These are phyloP conservation scores for Monomorium pharaonis DNA, from an alignment of 1,140 invertebrate genomes.

Conservation along the genomic window DNA sequence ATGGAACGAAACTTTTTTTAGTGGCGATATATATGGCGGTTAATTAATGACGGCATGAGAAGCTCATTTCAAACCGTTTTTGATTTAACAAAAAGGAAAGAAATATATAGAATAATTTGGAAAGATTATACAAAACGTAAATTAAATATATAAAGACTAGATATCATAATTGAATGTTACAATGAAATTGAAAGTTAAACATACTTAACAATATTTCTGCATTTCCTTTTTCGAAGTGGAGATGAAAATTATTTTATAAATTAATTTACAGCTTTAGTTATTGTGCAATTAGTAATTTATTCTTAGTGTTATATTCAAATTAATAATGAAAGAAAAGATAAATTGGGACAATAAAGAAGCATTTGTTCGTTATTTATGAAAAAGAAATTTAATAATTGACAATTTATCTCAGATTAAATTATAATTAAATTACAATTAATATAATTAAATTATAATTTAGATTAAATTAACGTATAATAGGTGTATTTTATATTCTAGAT, in stretches of 20 bases:
- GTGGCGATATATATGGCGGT: not conserved
- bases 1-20: conserved; percentile 7
- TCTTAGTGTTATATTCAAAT: not conserved
- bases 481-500: not conserved
- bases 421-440: too few relatives aligned
- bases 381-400: not conserved
- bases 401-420: not conserved
- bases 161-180: not conserved
- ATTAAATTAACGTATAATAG: not conserved
- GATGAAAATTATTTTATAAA: not conserved
- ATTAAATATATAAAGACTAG: not conserved
- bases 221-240: not conserved
- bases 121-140: not conserved
- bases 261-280: not conserved
- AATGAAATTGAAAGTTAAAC: not conserved
- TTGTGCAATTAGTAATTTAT: not conserved
- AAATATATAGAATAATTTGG: not conserved
- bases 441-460: not conserved
- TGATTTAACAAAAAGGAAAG: not conserved
- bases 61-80: not conserved
- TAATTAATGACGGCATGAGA: conserved; percentile 1
- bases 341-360: not conserved
- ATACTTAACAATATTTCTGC: not conserved
- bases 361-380: not conserved
- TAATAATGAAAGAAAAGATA: not conserved